Base-by-base conservation (phyloP, 2,888 invertebrate genomes). In the Cephalotes varians region DNA sequence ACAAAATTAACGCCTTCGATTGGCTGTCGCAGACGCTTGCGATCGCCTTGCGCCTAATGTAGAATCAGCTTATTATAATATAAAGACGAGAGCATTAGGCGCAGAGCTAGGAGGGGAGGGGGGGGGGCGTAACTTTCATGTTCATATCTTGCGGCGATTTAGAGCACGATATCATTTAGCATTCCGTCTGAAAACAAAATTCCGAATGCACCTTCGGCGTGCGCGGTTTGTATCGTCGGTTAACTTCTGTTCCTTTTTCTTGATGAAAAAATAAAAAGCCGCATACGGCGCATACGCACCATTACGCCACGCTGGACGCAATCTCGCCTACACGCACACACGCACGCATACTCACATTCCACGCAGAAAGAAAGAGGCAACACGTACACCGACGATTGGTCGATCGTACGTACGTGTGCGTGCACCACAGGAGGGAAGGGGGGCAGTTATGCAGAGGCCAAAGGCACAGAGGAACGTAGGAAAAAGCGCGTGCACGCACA, bases 401-500 rank as follows among this genome's bases (percentile, higher is more conserved):
- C 76, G 28, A 69, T 64, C 51, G 44, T 21, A 73, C 31, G 65
- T 73, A 82, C 67, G 81, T 81, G 64, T 71, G 67, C 51, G 69
- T 83, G 49, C 40, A 62, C 73, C 72, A n/a, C 76, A 28, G 44
- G 65, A 51, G 73, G 54, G 62, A 64, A 44, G 40, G 74, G 28
- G 44, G 21, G 62, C 21, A 73, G 77, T 71, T 69, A 79, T 34
- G 58, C 44, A 84, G 77, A 73, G 64, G 69, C 62, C 31, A 71
- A 31, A 87, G 74, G 69, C 71, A 37, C 72, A 69, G 58, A 77
- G 64, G 71, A 79, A 89, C 81, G 84, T 86, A 84, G 86, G 79
- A 88, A 89, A 89, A 88, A 86, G 56, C 72, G 88, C 83, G 89
- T 83, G 81, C 81, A 79, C 81, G 79, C 81, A 84, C 72, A 85